Percentiles rank a stretch among this genome's conserved stretches.
phyloP scores from a whole-genome alignment of 2,113 vertebrate genomes.

The Macroglossus sobrinus region DNA sequence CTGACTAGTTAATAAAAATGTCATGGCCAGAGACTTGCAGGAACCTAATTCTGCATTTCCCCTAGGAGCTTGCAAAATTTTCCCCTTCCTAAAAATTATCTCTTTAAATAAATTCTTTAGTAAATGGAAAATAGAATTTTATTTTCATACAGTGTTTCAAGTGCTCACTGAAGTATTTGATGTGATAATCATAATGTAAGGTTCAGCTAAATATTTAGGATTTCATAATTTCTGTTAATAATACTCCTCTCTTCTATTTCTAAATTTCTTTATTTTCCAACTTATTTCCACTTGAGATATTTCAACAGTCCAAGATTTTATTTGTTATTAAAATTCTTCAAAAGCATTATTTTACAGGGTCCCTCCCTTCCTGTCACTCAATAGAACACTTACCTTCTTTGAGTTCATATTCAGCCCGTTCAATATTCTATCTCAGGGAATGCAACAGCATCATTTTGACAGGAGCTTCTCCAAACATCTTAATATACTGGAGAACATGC shows the following conservation, averaged over 20 bases:
- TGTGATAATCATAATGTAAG: neutral
- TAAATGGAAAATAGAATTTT: neutral
- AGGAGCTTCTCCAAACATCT: neutral
- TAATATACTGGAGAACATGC: slow-evolving; percentile 13
- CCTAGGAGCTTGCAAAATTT: neutral
- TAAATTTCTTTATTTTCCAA: slow-evolving; percentile 32
- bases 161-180: neutral
- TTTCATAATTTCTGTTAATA: neutral
- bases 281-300: neutral
- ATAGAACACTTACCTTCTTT: neutral
- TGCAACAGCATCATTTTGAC: neutral
- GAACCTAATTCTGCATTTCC: neutral
- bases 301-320: neutral
- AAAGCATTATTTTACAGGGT: slow-evolving; percentile 4
- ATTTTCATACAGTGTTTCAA: neutral
- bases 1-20: neutral
- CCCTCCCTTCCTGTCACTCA: neutral
- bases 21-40: neutral
- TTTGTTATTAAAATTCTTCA: neutral
- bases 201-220: neutral
- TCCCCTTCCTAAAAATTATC: neutral
- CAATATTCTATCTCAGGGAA: neutral
- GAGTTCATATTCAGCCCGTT: neutral
- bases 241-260: neutral
- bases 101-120: neutral